Conservation (phyloP, 92 coral and sea anemone genomes). For the Phenganax subtilis region DNA sequence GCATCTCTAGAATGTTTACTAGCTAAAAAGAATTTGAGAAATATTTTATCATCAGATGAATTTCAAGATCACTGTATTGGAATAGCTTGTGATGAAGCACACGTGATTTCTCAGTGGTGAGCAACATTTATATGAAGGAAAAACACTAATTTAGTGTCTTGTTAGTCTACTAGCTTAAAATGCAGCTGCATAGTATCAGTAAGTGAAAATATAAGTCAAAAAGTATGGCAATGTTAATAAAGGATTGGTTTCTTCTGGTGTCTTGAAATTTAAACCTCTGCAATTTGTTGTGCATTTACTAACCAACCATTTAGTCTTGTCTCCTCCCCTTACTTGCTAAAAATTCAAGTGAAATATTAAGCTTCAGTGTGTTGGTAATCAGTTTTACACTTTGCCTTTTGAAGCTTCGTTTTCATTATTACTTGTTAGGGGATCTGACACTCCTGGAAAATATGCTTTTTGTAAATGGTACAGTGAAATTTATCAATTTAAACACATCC, state of each 20-base stretch:
- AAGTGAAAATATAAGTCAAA: too few species aligned
- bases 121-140: background rate
- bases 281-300: too few species aligned
- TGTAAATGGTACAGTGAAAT: background rate
- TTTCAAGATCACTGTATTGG: background rate
- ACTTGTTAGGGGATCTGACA: background rate
- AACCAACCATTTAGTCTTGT: too few species aligned
- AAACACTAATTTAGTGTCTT: background rate
- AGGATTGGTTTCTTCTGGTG: too few species aligned
- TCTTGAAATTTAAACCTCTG: too few species aligned
- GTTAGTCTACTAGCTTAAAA: background rate
- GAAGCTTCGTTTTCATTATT: background rate
- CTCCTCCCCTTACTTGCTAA: too few species aligned
- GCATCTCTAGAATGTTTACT: background rate
- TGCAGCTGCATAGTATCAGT: too few species aligned
- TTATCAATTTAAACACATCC: background rate
- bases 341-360: too few species aligned
- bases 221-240: too few species aligned
- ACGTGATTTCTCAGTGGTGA: background rate
- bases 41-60: background rate
- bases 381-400: background rate
- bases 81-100: background rate
- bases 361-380: background rate
- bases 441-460: background rate
- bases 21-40: background rate